Evolutionary conservation across 1,140 invertebrate species (phyloP), one percentile per base, ranked within the genome.

Genomic region (Samia ricini): DNA sequence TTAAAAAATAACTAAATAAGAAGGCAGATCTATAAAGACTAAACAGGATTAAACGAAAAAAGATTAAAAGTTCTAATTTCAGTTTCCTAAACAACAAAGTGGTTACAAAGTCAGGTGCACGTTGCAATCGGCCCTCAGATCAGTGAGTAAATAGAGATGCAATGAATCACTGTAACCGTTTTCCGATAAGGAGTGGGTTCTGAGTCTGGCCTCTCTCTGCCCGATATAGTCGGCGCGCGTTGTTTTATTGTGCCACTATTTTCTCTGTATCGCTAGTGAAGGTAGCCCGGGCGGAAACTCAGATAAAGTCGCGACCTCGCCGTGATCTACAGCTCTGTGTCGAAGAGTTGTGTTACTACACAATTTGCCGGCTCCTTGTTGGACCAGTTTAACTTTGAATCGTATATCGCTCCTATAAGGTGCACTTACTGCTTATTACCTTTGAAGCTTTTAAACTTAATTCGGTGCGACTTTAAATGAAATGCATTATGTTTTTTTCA

Each of bases 241-340:
- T 82, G 80, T 84, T 85, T 87, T 85, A 87, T 85, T 87, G 81
- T 83, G 74, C 72, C 66, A 83, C 76, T 87, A 87, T 85, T 87
- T 87, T 78, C 78, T 80, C 70, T 78, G 63, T 87, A 84, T 85
- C 76, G 79, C 76, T 64, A 68, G 72, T 69, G 74, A 79, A 82
- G 73, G 76, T 75, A 81, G 77, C 76, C 76, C 75, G 74, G 71
- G 76, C 74, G 84, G 83, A 87, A 85, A 83, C 80, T 87, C 60
- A 77, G 85, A 85, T 85, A 88, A 84, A 85, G 83, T 76, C 74
- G 74, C 68, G 66, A 68, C 72, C 72, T 66, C 74, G 54, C 62
- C 49, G 71, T 77, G 71, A 77, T 74, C 72, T 77, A 77, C 69
- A 66, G 68, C 73, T 52, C 50, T 68, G 56, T 63, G 61, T 63